Conservation (phyloP, 2,113 vertebrate genomes). For the Tragelaphus buxtoni region DNA sequence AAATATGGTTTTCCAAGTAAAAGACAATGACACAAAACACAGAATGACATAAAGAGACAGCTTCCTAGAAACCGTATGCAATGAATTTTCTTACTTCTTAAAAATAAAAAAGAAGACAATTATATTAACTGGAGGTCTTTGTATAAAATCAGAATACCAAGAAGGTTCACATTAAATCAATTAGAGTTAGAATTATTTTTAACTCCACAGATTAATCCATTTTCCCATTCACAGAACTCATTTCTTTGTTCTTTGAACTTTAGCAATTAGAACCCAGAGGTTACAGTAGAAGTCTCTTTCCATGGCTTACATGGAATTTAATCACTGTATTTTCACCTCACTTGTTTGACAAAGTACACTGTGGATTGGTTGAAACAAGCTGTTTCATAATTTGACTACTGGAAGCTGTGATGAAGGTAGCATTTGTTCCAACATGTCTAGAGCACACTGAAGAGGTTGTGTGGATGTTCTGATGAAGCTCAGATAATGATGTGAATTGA, state of each 20-base stretch:
- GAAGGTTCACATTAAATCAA: background rate
- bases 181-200: conserved; percentile 12
- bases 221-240: background rate
- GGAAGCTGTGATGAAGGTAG: background rate
- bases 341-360: background rate
- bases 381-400: background rate
- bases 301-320: background rate
- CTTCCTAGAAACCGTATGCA: background rate
- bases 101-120: background rate
- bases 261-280: background rate
- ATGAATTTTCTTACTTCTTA: background rate
- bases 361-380: background rate
- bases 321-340: background rate
- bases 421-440: background rate
- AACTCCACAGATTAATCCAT: background rate
- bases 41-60: background rate
- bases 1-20: background rate
- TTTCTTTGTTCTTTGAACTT: background rate
- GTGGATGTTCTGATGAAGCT: background rate
- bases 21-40: background rate
- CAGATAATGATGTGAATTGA: background rate
- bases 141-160: background rate
- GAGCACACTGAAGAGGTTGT: background rate
- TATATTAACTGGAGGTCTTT: background rate
- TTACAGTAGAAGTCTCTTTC: background rate